phyloP scores from a whole-genome alignment of 1,140 invertebrate genomes.

The Atta colombica region DNA sequence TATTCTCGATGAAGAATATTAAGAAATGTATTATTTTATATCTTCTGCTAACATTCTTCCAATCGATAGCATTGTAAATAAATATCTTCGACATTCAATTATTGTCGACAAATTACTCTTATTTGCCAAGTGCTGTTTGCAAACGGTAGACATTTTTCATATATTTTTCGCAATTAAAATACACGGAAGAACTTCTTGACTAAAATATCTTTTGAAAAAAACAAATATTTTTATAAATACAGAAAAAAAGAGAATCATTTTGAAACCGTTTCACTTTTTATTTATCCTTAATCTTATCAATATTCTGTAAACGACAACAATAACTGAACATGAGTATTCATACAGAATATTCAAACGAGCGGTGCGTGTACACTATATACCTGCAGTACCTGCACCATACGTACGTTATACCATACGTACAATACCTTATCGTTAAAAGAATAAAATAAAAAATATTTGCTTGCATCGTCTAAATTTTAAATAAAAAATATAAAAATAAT shows the following conservation, averaged over 20 bases:
- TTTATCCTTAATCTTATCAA: conserved; percentile 3
- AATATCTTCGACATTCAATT: neutral
- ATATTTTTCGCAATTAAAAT: neutral
- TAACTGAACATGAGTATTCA: neutral
- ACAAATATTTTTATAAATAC: neutral
- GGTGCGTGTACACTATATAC: neutral
- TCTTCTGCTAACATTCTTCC: neutral
- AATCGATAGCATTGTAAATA: neutral
- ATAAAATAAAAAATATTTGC: neutral
- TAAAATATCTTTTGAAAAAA: neutral
- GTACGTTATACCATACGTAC: too few species aligned
- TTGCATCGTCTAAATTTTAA: neutral
- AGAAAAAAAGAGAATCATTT: neutral
- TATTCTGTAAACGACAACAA: conserved; percentile 11
- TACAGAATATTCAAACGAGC: neutral
- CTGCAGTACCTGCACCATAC: neutral
- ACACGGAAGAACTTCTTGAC: neutral
- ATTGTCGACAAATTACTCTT: neutral
- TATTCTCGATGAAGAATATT: neutral
- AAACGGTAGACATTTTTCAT: neutral
- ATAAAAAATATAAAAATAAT: too few species aligned
- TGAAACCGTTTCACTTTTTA: neutral
- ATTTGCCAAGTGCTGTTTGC: neutral
- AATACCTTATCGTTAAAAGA: neutral
- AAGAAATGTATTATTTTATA: neutral